Percentiles rank a stretch among this genome's conserved stretches.
These are phyloP conservation scores for Stigmatopora nigra DNA, from an alignment of 2,113 vertebrate genomes.

Conservation along the genomic window DNA sequence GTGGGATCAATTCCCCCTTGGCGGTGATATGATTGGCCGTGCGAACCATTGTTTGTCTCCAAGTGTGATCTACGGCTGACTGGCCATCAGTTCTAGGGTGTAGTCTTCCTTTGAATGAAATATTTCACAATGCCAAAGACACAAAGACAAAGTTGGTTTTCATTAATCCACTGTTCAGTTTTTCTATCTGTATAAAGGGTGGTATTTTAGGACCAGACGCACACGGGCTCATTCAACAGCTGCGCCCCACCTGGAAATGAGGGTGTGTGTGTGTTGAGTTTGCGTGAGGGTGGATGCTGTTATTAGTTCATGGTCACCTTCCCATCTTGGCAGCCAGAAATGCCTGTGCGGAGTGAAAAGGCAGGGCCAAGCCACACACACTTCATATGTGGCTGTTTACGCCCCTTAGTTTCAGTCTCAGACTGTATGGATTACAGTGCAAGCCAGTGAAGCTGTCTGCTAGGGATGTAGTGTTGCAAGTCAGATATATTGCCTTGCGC, in stretches of 20 bases:
- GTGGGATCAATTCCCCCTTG: too few relatives aligned
- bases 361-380: slow-evolving; percentile 44
- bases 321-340: slow-evolving; percentile 33
- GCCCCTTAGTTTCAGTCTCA: slow-evolving; percentile 26
- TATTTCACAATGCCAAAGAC: slow-evolving; percentile 40
- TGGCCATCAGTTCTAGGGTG: too few relatives aligned
- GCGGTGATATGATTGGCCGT: too few relatives aligned
- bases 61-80: too few relatives aligned
- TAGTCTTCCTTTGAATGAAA: slow-evolving; percentile 21
- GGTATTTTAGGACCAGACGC: slow-evolving; percentile 59
- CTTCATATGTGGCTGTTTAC: slow-evolving; percentile 36
- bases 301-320: slow-evolving; percentile 65
- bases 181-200: slow-evolving; percentile 41
- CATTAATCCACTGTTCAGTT: slow-evolving; percentile 53
- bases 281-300: slow-evolving; percentile 44
- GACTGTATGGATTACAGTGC: slow-evolving; percentile 25
- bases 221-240: slow-evolving; percentile 59
- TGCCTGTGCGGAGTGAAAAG: slow-evolving; percentile 31
- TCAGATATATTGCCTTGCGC: slow-evolving; percentile 14
- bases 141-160: slow-evolving; percentile 39
- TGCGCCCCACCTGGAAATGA: slow-evolving; percentile 64
- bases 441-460: slow-evolving; percentile 3
- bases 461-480: slow-evolving; percentile 3
- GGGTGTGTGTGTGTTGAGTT: slow-evolving; percentile 32
- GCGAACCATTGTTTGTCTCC: too few relatives aligned